phyloP scores from a whole-genome alignment of 2,113 vertebrate genomes.

The Leptocoma aspasia region DNA sequence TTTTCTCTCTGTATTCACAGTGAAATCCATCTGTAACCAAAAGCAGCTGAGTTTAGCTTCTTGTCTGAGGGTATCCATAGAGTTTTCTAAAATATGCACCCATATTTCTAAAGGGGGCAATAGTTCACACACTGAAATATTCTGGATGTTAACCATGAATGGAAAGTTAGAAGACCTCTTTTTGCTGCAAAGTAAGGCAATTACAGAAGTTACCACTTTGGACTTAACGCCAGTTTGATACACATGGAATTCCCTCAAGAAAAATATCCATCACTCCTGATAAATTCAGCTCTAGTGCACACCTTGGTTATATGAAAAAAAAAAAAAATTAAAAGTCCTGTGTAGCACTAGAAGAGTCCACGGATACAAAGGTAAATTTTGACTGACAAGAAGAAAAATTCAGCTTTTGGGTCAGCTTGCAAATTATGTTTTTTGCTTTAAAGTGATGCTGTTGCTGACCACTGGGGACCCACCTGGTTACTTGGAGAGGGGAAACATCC shows the following conservation, averaged over 20 bases:
- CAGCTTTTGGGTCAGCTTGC: neutral
- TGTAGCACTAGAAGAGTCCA: neutral
- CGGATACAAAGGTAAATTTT: accelerated
- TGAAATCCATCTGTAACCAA: neutral
- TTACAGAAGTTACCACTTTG: neutral
- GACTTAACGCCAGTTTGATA: neutral
- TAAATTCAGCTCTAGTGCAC: neutral
- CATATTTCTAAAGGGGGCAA: accelerated
- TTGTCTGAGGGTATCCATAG: neutral
- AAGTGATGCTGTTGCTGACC: neutral
- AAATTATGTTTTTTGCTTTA: neutral
- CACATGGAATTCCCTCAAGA: neutral
- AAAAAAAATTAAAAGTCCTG: neutral
- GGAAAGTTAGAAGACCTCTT: neutral
- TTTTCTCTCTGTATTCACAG: neutral
- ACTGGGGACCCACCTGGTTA: neutral
- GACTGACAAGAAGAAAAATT: neutral
- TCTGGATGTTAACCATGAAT: neutral
- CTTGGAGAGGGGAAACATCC: neutral
- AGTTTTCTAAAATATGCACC: neutral
- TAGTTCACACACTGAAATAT: neutral
- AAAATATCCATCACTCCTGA: neutral
- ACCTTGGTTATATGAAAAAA: neutral
- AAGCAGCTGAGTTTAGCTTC: neutral
- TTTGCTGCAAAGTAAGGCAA: neutral